These are phyloP conservation scores for Spea multiplicata DNA, from an alignment of 2,113 vertebrate species.

Conservation along the genomic window DNA sequence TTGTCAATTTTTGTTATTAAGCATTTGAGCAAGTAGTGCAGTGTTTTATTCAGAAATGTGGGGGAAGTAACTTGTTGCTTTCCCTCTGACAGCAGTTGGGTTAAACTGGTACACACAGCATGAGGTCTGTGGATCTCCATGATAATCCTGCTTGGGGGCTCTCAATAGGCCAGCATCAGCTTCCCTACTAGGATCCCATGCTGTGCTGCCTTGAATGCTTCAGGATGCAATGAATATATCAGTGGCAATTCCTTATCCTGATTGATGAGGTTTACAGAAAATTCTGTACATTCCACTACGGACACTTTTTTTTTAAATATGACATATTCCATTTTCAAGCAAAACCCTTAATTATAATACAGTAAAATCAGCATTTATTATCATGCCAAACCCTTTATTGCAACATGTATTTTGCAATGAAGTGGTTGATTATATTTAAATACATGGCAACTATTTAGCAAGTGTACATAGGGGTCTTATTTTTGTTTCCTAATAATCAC, in stretches of 20 bases:
- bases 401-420: too few relatives aligned
- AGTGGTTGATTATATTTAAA: too few relatives aligned
- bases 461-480: too few relatives aligned
- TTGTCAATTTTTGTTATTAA: too few relatives aligned
- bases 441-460: too few relatives aligned
- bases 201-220: background rate
- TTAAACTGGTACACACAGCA: slow-evolving; percentile 1
- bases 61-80: slow-evolving; percentile 8
- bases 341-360: too few relatives aligned
- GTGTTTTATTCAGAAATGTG: background rate
- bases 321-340: background rate
- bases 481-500: too few relatives aligned
- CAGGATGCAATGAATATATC: slow-evolving; percentile 9
- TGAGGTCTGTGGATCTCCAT: background rate
- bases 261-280: background rate
- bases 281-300: background rate
- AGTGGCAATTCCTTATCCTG: slow-evolving; percentile 1
- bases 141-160: background rate
- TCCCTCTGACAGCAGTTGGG: slow-evolving; percentile 5
- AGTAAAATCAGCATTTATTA: too few relatives aligned
- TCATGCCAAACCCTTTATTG: too few relatives aligned
- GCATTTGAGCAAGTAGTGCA: too few relatives aligned
- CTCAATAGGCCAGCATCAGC: background rate
- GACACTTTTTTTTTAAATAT: background rate
- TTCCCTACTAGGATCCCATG: background rate